Evolutionary conservation across 2,888 invertebrate species (phyloP).

Genomic region (Marasmarcha lunaedactyla): DNA sequence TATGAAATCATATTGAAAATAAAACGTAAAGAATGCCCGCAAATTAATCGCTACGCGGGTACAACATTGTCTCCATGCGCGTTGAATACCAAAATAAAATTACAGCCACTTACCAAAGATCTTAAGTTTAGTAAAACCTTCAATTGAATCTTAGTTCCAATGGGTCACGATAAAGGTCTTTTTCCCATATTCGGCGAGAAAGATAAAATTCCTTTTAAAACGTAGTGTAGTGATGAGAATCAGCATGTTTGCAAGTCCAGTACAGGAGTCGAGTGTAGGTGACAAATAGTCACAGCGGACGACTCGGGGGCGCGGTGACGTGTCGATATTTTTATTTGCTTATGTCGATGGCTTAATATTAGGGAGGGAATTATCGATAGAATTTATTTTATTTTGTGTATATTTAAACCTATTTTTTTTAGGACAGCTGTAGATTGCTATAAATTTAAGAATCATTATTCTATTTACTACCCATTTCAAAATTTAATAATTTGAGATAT

Average conservation of each 20-base stretch:
- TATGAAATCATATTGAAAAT: slow-evolving; percentile 18
- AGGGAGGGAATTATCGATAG: slow-evolving; percentile 40
- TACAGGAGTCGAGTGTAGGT: slow-evolving; percentile 65
- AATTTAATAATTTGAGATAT: too few species aligned
- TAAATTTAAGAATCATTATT: too few species aligned
- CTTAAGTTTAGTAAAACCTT: not conserved
- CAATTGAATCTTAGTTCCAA: not conserved
- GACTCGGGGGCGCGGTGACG: slow-evolving; percentile 49
- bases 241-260: slow-evolving; percentile 52
- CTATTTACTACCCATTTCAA: too few species aligned
- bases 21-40: slow-evolving; percentile 46
- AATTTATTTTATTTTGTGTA: not conserved
- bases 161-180: not conserved
- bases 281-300: slow-evolving; percentile 67
- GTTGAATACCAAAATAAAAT: slow-evolving; percentile 1
- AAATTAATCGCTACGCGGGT: slow-evolving; percentile 55
- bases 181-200: not conserved
- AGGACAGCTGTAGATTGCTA: too few species aligned
- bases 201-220: slow-evolving; percentile 22
- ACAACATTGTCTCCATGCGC: slow-evolving; percentile 38
- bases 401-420: too few species aligned
- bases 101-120: not conserved
- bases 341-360: slow-evolving; percentile 58
- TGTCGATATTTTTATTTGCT: slow-evolving; percentile 62
- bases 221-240: slow-evolving; percentile 45